Percentiles rank a stretch among this genome's conserved stretches.
phyloP scores from a whole-genome alignment of 2,888 invertebrate species.

The Hydroisotoma schaefferi region DNA sequence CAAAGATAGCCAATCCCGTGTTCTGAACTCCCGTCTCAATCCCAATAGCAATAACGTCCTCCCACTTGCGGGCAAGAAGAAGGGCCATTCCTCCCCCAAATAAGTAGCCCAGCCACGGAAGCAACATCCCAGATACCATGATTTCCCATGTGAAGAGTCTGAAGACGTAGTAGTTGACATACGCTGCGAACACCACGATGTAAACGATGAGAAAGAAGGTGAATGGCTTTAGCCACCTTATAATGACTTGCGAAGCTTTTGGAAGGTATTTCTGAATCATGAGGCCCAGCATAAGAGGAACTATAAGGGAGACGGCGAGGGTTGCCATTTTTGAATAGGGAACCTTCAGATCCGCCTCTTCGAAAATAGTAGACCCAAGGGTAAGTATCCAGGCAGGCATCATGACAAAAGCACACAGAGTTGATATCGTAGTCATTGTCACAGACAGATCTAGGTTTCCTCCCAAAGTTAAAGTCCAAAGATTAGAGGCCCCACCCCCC shows the following conservation, averaged over 20 bases:
- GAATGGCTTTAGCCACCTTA: constrained; percentile 77
- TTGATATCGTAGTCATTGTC: constrained; percentile 90
- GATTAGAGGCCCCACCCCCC: constrained; percentile 94
- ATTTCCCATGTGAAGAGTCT: constrained; percentile 83
- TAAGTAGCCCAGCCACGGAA: constrained; percentile 78
- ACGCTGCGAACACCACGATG: constrained; percentile 79
- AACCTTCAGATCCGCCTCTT: constrained; percentile 66
- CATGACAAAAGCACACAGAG: constrained; percentile 78
- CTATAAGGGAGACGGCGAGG: constrained; percentile 69
- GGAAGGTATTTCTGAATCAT: constrained; percentile 67
- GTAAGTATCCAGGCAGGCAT: constrained; percentile 91
- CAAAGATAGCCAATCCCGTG: constrained; percentile 85
- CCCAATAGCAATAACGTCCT: constrained; percentile 79
- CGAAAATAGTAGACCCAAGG: constrained; percentile 71
- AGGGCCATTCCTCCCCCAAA: constrained; percentile 65
- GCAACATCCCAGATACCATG: constrained; percentile 70
- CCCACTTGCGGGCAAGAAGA: constrained; percentile 60
- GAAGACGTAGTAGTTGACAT: constrained; percentile 86
- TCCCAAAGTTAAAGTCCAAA: constrained; percentile 86
- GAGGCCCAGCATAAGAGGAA: constrained; percentile 70
- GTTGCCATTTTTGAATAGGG: constrained; percentile 74
- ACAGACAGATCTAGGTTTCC: constrained; percentile 91
- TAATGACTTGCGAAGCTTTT: constrained; percentile 65
- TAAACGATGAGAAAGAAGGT: constrained; percentile 74
- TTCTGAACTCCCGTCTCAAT: constrained; percentile 93